These are phyloP conservation scores for Psilanteris sp. DNA, from an alignment of 1,140 invertebrate species.

Conservation along the genomic window DNA sequence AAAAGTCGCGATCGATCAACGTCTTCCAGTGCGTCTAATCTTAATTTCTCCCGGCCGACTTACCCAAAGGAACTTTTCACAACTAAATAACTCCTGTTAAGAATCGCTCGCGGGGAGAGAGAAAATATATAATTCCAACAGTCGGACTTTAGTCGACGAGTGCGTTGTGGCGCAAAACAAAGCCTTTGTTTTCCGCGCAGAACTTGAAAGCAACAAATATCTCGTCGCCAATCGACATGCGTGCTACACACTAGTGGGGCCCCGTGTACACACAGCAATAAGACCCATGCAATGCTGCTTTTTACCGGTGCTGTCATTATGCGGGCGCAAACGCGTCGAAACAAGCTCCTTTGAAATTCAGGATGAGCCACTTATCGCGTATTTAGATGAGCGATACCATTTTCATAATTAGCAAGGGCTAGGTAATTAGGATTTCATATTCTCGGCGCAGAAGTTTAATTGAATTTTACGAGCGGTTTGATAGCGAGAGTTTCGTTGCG, in stretches of 20 bases:
- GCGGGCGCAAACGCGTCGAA: constrained; percentile 62
- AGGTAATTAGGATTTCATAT: constrained; percentile 66
- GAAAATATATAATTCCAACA: too few species aligned
- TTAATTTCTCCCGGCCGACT: too few species aligned
- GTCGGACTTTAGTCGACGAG: too few species aligned
- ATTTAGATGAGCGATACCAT: constrained; percentile 69
- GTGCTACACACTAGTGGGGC: constrained; percentile 65
- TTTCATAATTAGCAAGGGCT: constrained; percentile 68
- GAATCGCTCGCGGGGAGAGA: too few species aligned
- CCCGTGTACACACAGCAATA: constrained; percentile 40
- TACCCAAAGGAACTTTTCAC: too few species aligned
- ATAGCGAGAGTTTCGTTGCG: too few species aligned
- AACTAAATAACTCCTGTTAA: too few species aligned
- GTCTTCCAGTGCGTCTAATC: too few species aligned
- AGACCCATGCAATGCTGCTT: constrained; percentile 39
- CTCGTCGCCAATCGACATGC: constrained; percentile 77
- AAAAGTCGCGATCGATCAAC: too few species aligned
- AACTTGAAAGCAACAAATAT: constrained; percentile 79
- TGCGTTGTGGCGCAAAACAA: constrained; percentile 67
- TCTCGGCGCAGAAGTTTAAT: constrained; percentile 4
- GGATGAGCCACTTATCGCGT: constrained; percentile 68
- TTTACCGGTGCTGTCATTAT: constrained; percentile 58
- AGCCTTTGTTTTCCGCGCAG: constrained; percentile 75
- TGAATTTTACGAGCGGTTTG: constrained; percentile 18
- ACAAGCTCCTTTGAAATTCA: constrained; percentile 68